phyloP scores from a whole-genome alignment of 64 coral and sea anemone genomes.

The Stichodactyla helianthus region DNA sequence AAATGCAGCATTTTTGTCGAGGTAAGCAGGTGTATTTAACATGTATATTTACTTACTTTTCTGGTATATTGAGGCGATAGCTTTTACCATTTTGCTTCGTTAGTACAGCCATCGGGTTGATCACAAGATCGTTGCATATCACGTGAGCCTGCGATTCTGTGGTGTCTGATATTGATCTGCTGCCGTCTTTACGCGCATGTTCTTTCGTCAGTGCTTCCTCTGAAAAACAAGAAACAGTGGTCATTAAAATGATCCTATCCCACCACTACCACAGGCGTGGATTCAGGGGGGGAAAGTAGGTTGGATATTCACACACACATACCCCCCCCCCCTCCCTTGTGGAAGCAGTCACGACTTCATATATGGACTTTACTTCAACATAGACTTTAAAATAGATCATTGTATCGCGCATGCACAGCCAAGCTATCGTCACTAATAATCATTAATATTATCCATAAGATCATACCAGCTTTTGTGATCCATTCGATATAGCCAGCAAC shows the following conservation, averaged over 20 bases:
- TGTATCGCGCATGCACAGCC: background rate
- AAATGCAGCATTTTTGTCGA: no score
- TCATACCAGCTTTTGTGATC: slow-evolving; percentile 89
- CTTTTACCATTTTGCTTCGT: slow-evolving; percentile 43
- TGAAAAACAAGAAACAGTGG: background rate
- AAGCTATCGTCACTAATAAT: background rate
- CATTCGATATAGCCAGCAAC: slow-evolving; percentile 85
- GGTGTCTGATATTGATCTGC: background rate
- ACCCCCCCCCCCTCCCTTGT: no score
- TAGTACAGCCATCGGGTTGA: slow-evolving; percentile 40
- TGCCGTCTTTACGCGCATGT: slow-evolving; percentile 13
- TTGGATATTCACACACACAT: no score
- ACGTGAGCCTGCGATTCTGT: slow-evolving; percentile 68
- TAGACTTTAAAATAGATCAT: background rate
- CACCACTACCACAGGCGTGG: no score
- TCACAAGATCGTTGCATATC: slow-evolving; percentile 30
- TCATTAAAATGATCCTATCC: background rate
- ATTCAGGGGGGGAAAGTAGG: no score
- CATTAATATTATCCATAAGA: background rate
- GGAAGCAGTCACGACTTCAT: no score
- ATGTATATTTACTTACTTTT: slow-evolving; percentile 38
- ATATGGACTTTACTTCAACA: no score
- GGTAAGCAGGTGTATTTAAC: no score
- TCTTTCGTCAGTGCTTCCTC: slow-evolving; percentile 5
- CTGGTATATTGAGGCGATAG: slow-evolving; percentile 52